Evolutionary conservation across 2,888 invertebrate species (phyloP).

Genomic region (Acrobasis consociella): DNA sequence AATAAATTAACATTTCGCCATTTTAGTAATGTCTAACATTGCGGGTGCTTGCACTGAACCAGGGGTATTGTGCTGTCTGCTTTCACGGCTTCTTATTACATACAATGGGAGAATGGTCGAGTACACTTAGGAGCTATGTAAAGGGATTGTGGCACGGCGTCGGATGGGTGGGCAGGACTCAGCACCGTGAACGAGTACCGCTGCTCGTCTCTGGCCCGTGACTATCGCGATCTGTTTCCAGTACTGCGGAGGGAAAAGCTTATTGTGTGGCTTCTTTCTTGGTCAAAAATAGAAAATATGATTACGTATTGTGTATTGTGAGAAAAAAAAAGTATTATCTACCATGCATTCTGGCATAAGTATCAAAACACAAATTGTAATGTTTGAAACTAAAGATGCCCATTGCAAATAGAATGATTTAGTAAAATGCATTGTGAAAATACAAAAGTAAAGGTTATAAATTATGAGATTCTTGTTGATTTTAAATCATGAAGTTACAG

Average conservation of each 20-base stretch:
- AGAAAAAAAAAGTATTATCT: no score
- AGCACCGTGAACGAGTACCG: conserved; percentile 54
- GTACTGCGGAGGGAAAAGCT: conserved; percentile 6
- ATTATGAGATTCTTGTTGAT: neutral
- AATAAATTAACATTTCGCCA: neutral
- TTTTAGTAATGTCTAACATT: neutral
- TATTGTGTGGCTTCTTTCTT: conserved; percentile 6
- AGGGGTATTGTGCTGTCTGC: conserved; percentile 36
- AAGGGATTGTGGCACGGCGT: conserved; percentile 43
- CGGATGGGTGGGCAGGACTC: conserved; percentile 26
- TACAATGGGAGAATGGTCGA: conserved; percentile 57
- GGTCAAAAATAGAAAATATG: conserved; percentile 2
- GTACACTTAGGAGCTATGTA: conserved; percentile 31
- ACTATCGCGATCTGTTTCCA: conserved; percentile 11
- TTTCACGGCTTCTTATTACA: conserved; percentile 58
- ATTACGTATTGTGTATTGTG: neutral
- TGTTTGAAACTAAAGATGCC: no score
- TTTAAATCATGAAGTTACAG: no score
- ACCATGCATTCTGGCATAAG: no score
- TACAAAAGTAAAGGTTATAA: neutral
- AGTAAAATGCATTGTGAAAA: neutral
- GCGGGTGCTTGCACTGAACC: conserved; percentile 15
- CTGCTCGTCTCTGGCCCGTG: conserved; percentile 26
- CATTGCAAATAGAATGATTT: conserved; percentile 9
- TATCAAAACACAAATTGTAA: no score